Conservation (phyloP, 2,888 invertebrate genomes). For the Micropterix aruncella region DNA sequence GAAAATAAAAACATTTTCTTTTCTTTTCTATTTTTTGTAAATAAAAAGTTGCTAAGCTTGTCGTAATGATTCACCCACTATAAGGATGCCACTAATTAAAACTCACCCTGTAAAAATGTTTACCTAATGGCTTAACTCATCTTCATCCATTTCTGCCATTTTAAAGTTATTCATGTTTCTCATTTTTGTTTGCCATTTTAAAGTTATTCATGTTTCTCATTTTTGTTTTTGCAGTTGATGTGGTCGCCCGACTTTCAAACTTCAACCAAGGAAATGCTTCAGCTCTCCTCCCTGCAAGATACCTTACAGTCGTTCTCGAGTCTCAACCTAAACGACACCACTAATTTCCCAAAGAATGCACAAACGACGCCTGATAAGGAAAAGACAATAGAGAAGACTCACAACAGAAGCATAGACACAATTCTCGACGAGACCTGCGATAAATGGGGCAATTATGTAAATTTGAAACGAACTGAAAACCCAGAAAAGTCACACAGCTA, state of each 20-base stretch:
- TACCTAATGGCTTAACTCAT: no score
- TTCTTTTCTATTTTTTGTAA: no score
- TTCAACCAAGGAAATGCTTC: slow-evolving; percentile 26
- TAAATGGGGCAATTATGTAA: slow-evolving; percentile 14
- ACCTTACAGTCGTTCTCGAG: slow-evolving; percentile 24
- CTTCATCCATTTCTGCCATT: no score
- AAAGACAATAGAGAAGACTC: slow-evolving; percentile 6
- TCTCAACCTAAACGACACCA: slow-evolving; percentile 18
- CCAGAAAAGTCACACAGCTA: slow-evolving; percentile 10
- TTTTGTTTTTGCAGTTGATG: slow-evolving; percentile 28
- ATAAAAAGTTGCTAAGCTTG: no score
- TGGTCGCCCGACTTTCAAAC: slow-evolving; percentile 35
- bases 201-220: no score
- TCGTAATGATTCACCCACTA: no score
- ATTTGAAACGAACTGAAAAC: slow-evolving; percentile 10
- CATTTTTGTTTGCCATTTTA: no score
- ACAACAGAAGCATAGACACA: slow-evolving; percentile 13
- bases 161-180: no score
- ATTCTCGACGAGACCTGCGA: slow-evolving; percentile 13
- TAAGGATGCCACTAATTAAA: no score
- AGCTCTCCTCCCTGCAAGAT: slow-evolving; percentile 23
- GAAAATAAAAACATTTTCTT: no score
- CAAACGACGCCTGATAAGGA: slow-evolving; percentile 7
- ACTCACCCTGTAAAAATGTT: no score
- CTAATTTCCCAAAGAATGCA: slow-evolving; percentile 12